Evolutionary conservation across 2,113 vertebrate species (phyloP), one percentile per base, ranked within the genome.

Genomic region (Megaleporinus macrocephalus): DNA sequence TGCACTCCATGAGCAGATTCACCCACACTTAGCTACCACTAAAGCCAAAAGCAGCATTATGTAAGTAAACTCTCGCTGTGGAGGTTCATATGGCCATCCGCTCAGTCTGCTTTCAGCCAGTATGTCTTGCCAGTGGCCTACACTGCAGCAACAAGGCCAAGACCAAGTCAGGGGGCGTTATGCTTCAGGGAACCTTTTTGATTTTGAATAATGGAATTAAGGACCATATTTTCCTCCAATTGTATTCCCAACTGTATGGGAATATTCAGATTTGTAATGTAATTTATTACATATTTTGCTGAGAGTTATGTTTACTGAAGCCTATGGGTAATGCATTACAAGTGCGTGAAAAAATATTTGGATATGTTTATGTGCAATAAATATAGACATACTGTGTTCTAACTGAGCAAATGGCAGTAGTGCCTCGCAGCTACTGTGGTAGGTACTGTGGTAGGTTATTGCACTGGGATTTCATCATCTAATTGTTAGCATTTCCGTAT

Each of bases 21-120:
- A 9, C 66, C 66, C 51, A 71, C 78, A 71, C 51, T 59, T 47
- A 71, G 51, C 2, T 4, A 2, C 15, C 20, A 47, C 9, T 24
- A 33, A 53, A 71, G 63, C 47, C 76, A 79, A 79, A 79, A 51
- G 76, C 82, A 75, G 71, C 10, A 47, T 79, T 81, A 69, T 82
- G 70, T 81, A 82, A 82, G 61, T 73, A 5, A 24, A 68, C 70
- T 41, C 29, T 22, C 74, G 41, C 20, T 27, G n/a, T 77, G 44
- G 65, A 30, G 33, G 26, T 26, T 71, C 22, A 44, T 76, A 66
- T n/a, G 69, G 36, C 20, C 33, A 20, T 44, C 30, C 33, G 44
- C 9, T 13, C 61, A 81, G 12, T 2, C 62, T 49, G 66, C 63
- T 62, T 76, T 76, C 65, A 57, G 47, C 55, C 63, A 26, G 76